Evolutionary conservation across 1,140 invertebrate species (phyloP).

Genomic region (Parasteatoda tepidariorum): DNA sequence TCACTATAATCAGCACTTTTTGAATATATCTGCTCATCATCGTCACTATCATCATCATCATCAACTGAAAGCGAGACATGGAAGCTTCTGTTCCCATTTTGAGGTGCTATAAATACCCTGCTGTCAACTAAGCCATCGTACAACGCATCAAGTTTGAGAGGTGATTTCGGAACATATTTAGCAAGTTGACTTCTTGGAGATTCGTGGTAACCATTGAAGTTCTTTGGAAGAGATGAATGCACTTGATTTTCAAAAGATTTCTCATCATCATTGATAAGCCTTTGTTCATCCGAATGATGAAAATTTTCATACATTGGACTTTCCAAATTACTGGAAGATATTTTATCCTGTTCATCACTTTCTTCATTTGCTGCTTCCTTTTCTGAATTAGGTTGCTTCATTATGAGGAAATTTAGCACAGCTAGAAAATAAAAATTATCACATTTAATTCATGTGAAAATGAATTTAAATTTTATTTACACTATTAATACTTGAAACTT

Average conservation of each 20-base stretch:
- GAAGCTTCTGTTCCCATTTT: constrained; percentile 21
- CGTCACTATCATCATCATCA: constrained; percentile 8
- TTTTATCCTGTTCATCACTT: constrained; percentile 49
- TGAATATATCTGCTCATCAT: constrained; percentile 20
- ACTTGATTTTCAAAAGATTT: not conserved
- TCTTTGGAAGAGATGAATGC: not conserved
- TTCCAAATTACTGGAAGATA: too few relatives aligned
- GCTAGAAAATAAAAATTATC: not conserved
- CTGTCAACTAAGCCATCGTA: constrained; percentile 28
- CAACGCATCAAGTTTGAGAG: constrained; percentile 33
- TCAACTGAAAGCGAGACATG: constrained; percentile 44
- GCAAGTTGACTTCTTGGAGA: constrained; percentile 47
- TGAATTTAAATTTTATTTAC: too few relatives aligned
- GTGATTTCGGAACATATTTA: constrained; percentile 31
- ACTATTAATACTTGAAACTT: too few relatives aligned
- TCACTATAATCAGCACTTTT: constrained; percentile 49
- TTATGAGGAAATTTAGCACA: not conserved
- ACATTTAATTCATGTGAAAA: too few relatives aligned
- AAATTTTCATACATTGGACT: not conserved
- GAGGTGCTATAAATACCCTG: constrained; percentile 33
- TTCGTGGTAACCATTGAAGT: constrained; percentile 17
- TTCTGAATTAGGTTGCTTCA: not conserved
- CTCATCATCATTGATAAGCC: constrained; percentile 4
- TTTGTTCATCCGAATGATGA: not conserved
- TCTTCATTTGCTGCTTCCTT: constrained; percentile 4